Evolutionary conservation across 1,140 invertebrate species (phyloP), one percentile per base, ranked within the genome.

Genomic region (Pseudomyrmex concolor): DNA sequence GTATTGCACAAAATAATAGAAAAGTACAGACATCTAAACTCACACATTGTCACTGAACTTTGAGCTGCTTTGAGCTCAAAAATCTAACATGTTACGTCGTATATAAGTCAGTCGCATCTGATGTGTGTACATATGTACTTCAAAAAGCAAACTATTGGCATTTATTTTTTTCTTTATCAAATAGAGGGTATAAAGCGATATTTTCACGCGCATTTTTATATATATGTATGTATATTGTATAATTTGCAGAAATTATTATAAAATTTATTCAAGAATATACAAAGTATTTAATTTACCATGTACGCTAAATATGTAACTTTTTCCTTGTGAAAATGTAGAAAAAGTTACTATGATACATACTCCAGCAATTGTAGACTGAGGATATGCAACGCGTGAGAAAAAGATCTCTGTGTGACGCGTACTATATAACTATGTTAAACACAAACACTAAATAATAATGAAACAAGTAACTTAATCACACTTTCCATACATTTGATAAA

Each of bases 201-300:
- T 19, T 50, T 50, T 63, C 1, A 45, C 43, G 62, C 25, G 19
- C 1, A 68, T 48, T n/a, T 70, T 59, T 34, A 34, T 34, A 7
- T 7, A 34, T 34, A 34, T 34, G 34, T 34, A 34, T 34, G 34
- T 34, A 34, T 34, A 34, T 34, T 71, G 57, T 57, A 80, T 77
- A 77, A 54, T 55, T 77, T 34, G 48, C 62, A 77, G 76, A 71
- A 80, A 80, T 80, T 43, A 71, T 80, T 71, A 71, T 54, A 80
- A 80, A 80, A 80, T 80, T 70, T 80, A 80, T 80, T 80, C 54
- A 71, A 70, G 76, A 80, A 80, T 80, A 70, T 80, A 80, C 66
- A 80, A 80, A 70, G 66, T 80, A 80, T 48, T 71, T 59, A 80
- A 62, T 60, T 70, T 80, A 59, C 54, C 54, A 17, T 5, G 51